Percentiles rank a stretch among this genome's conserved stretches.
Evolutionary conservation across 1,140 invertebrate species (phyloP).

Genomic region (Cydia strobilella): DNA sequence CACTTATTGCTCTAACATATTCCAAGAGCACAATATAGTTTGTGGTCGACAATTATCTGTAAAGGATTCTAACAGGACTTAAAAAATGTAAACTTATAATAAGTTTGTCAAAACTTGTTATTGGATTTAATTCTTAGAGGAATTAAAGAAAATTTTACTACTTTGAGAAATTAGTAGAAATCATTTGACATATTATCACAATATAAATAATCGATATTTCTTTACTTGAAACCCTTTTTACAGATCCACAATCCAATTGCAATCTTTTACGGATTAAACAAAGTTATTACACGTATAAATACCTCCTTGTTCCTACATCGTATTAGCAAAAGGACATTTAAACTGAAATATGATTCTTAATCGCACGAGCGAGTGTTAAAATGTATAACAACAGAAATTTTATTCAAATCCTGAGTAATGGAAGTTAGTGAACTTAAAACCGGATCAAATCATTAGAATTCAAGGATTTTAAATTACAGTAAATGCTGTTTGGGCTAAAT

Average conservation of each 20-base stretch:
- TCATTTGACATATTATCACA: too few relatives aligned
- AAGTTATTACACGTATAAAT: not conserved
- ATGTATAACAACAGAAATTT: not conserved
- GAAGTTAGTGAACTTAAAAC: not conserved
- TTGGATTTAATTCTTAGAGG: too few relatives aligned
- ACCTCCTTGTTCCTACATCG: not conserved
- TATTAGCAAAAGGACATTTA: not conserved
- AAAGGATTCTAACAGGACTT: too few relatives aligned
- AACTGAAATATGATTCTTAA: not conserved
- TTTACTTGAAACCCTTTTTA: not conserved
- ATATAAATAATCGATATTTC: not conserved
- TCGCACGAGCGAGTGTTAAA: not conserved
- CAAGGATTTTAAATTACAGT: not conserved
- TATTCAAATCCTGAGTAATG: not conserved
- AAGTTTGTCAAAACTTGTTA: too few relatives aligned
- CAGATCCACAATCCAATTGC: not conserved
- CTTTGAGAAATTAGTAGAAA: too few relatives aligned
- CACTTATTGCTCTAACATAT: too few relatives aligned
- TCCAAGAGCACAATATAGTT: too few relatives aligned
- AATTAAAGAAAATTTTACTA: too few relatives aligned
- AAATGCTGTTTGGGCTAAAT: not conserved
- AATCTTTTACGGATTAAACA: not conserved
- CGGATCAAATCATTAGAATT: not conserved
- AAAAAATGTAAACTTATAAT: too few relatives aligned
- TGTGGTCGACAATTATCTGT: too few relatives aligned